Conservation (phyloP, 2,888 invertebrate species). For the Empis livida region DNA sequence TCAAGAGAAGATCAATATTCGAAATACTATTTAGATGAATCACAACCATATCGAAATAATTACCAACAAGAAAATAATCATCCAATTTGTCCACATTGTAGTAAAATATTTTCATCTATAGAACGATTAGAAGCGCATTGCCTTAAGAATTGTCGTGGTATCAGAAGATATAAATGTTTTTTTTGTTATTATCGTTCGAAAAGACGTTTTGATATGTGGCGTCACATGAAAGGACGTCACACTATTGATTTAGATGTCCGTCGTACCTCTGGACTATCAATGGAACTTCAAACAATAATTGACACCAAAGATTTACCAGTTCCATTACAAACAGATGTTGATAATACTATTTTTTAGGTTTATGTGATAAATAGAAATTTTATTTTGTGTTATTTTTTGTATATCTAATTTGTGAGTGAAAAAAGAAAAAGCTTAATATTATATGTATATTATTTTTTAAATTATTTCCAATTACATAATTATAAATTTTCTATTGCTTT, state of each 20-base stretch:
- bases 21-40: too few relatives aligned
- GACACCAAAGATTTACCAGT: constrained; percentile 8
- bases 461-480: too few relatives aligned
- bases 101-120: constrained; percentile 7
- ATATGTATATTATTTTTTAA: too few relatives aligned
- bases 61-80: too few relatives aligned
- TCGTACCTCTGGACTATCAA: constrained; percentile 4
- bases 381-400: not conserved
- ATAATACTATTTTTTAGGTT: too few relatives aligned
- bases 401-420: too few relatives aligned
- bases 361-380: not conserved
- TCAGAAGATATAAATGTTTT: constrained; percentile 12
- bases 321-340: not conserved
- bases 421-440: too few relatives aligned
- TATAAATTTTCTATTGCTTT: too few relatives aligned
- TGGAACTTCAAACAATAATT: constrained; percentile 10
- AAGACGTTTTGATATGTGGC: constrained; percentile 11
- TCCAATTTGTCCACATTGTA: constrained; percentile 8
- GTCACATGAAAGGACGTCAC: constrained; percentile 12
- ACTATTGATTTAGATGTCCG: constrained; percentile 3
- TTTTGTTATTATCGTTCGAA: constrained; percentile 13
- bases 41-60: too few relatives aligned
- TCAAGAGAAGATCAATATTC: too few relatives aligned
- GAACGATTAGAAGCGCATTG: constrained; percentile 10
- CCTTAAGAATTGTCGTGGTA: constrained; percentile 10